Percentiles rank a stretch among this genome's conserved stretches.
Evolutionary conservation across 2,888 invertebrate genomes (phyloP).

Genomic region (Lepidonotus clava): DNA sequence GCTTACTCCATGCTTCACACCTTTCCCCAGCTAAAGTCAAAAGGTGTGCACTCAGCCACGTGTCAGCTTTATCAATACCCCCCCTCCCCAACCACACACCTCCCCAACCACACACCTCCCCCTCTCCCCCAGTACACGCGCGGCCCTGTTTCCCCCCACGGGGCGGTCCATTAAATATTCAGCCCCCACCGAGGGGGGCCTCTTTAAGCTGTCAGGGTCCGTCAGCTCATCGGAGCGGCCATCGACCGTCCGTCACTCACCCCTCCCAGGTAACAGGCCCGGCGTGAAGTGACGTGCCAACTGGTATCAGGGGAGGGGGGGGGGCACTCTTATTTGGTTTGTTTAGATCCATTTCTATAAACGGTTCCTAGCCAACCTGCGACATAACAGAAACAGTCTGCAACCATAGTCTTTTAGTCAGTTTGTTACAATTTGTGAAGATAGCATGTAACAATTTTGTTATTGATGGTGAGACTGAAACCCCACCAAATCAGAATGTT

Average conservation of each 20-base stretch:
- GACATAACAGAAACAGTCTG: no score
- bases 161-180: not conserved
- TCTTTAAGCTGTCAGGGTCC: conserved; percentile 26
- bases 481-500: no score
- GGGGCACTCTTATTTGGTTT: no score
- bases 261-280: not conserved
- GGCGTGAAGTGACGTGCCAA: conserved; percentile 20
- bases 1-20: no score
- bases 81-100: not conserved
- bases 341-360: no score
- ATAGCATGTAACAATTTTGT: no score
- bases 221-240: not conserved
- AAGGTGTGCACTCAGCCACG: not conserved
- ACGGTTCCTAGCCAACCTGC: no score
- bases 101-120: not conserved
- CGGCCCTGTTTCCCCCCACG: not conserved
- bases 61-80: not conserved
- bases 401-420: no score
- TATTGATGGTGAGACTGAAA: no score
- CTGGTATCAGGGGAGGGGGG: no score
- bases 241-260: not conserved
- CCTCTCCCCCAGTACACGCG: not conserved
- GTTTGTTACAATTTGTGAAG: no score
- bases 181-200: not conserved
- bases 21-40: not conserved